Conservation (phyloP, 2,113 vertebrate genomes). For the Carlito syrichta region DNA sequence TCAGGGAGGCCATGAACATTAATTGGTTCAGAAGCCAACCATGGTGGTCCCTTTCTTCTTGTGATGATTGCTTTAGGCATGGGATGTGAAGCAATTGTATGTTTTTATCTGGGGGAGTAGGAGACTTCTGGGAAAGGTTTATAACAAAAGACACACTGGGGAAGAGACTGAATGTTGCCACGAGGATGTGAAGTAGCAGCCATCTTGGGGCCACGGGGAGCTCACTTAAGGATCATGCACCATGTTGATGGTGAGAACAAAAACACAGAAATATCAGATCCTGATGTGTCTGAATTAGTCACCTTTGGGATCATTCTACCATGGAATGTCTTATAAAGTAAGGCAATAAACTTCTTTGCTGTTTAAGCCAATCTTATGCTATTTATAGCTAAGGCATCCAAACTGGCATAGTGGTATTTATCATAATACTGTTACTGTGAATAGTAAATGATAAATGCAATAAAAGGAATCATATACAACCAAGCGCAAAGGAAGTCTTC, state of each 20-base stretch:
- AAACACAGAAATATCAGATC: neutral
- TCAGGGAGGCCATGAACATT: neutral
- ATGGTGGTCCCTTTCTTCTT: neutral
- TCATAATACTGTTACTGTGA: neutral
- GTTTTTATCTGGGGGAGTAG: neutral
- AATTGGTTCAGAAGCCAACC: neutral
- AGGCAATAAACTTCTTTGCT: neutral
- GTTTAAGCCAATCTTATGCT: neutral
- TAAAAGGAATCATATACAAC: neutral
- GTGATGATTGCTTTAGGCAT: neutral
- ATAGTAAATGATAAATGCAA: neutral
- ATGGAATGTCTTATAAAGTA: neutral
- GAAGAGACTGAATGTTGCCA: neutral
- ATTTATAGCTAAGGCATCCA: neutral
- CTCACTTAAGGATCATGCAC: neutral
- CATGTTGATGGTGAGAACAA: neutral
- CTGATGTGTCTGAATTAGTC: too few relatives aligned
- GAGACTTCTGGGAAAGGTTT: neutral
- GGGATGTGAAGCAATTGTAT: neutral
- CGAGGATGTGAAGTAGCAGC: neutral
- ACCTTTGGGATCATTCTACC: neutral
- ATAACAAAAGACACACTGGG: neutral
- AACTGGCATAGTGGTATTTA: neutral
- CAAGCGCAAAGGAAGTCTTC: neutral
- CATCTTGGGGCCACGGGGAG: neutral